Evolutionary conservation across 2,797 vertebrate genomes (phyloP).

Genomic region (Columba guinea): DNA sequence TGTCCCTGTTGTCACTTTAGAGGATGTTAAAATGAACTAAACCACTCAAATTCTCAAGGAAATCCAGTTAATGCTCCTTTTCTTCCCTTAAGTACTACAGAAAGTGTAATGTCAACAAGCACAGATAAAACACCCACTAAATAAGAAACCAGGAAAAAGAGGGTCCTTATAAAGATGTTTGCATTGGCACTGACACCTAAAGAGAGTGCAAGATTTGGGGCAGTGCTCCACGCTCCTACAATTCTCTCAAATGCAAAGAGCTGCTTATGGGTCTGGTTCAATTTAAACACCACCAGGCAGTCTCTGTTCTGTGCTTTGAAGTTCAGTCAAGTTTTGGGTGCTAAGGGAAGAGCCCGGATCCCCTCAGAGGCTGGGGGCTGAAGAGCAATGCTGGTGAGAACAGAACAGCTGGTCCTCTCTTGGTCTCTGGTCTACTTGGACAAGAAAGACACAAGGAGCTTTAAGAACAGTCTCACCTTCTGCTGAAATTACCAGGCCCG

Average conservation of each 20-base stretch:
- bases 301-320: background rate
- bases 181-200: background rate
- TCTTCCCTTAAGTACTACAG: background rate
- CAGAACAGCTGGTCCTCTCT: background rate
- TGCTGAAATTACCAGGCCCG: background rate
- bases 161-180: slow-evolving; percentile 11
- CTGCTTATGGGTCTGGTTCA: background rate
- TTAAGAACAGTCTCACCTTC: background rate
- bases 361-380: background rate
- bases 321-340: background rate
- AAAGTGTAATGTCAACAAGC: slow-evolving; percentile 17
- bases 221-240: background rate
- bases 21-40: background rate
- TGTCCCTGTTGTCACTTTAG: background rate
- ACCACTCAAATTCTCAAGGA: background rate
- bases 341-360: background rate
- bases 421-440: background rate
- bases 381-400: background rate
- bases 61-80: slow-evolving; percentile 5
- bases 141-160: background rate
- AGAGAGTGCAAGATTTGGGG: background rate
- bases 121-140: background rate
- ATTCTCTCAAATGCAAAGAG: background rate
- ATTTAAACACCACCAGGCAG: background rate
- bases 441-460: background rate